Evolutionary conservation across 2,888 invertebrate genomes (phyloP), one percentile per base, ranked within the genome.

Genomic region (Pterostichus niger): DNA sequence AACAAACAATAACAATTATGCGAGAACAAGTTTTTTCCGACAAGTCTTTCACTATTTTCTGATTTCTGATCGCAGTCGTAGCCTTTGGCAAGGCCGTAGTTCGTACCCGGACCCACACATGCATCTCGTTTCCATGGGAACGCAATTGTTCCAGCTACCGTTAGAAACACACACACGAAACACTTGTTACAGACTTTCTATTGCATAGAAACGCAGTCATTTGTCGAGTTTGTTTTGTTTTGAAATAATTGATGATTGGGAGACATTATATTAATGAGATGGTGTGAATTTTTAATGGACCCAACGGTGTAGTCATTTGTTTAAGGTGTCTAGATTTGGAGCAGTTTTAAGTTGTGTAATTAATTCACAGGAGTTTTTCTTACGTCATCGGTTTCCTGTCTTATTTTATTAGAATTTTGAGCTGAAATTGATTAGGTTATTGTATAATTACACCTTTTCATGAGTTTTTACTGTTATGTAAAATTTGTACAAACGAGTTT

Each of bases 1-100:
- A 59, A 13, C 68, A 71, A 17, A 71, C 68, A 71, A 71, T 71
- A 71, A 71, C 68, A 71, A 71, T 71, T 71, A 71, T 71, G 7
- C 44, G 1, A 17, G 13, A 44, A 71, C 68, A 44, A 17, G 68
- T 71, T 71, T 71, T 71, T 71, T 71, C 68, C 68, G 44, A 5
- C 44, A 6, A 13, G 13, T 71, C 68, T 71, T 71, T 71, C 68
- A 71, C 68, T 71, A 40, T 71, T 71, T 71, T 71, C 35, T 35
- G 10, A 13, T n/a, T 64, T 59, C 59, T 59, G 59, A 31, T 59
- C 35, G 59, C 24, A 59, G 59, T 24, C 3, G 24, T 40, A 5
- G 68, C 68, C 68, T 7, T 40, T 71, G 68, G 68, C 68, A 71
- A 71, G 68, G 68, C 68, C 68, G 68, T 71, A 10, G 68, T 71